phyloP scores from a whole-genome alignment of 2,888 invertebrate genomes.

The Dryobota labecula region DNA sequence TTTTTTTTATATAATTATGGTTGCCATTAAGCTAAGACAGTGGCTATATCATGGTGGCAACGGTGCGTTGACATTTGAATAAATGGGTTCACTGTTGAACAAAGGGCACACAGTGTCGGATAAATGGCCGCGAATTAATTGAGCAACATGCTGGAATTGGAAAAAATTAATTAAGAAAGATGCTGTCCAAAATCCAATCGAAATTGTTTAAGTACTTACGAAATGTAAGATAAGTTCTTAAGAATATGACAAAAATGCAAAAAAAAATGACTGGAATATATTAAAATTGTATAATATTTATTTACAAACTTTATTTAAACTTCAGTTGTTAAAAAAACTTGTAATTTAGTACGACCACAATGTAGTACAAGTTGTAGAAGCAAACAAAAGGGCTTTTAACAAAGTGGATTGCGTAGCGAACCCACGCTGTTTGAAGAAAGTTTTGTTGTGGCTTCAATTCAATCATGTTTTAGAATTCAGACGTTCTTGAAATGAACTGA shows the following conservation, averaged over 20 bases:
- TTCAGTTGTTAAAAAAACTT: constrained; percentile 24
- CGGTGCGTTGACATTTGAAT: constrained; percentile 51
- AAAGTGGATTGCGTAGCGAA: constrained; percentile 34
- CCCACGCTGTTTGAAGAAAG: constrained; percentile 46
- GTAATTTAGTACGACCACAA: constrained; percentile 40
- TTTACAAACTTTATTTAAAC: constrained; percentile 14
- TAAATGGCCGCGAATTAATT: constrained; percentile 38
- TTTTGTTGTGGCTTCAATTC: constrained; percentile 48
- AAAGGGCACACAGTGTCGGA: constrained; percentile 33
- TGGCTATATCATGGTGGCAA: constrained; percentile 1
- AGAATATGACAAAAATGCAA: background rate
- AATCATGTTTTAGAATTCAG: constrained; percentile 38
- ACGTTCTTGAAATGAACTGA: constrained; percentile 8
- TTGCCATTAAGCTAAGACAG: constrained; percentile 14
- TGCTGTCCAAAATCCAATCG: background rate
- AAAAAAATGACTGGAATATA: background rate
- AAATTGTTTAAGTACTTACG: constrained; percentile 2
- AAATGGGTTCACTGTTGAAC: constrained; percentile 38
- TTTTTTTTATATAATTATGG: constrained; percentile 2
- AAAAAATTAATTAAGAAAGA: constrained; percentile 43
- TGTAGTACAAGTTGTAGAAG: constrained; percentile 30
- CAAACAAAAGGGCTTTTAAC: constrained; percentile 47
- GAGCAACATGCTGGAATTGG: constrained; percentile 31
- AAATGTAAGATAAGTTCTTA: constrained; percentile 8
- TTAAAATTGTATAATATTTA: background rate